Base-by-base conservation (phyloP, 2,113 vertebrate species). In the Gyps fulvus region DNA sequence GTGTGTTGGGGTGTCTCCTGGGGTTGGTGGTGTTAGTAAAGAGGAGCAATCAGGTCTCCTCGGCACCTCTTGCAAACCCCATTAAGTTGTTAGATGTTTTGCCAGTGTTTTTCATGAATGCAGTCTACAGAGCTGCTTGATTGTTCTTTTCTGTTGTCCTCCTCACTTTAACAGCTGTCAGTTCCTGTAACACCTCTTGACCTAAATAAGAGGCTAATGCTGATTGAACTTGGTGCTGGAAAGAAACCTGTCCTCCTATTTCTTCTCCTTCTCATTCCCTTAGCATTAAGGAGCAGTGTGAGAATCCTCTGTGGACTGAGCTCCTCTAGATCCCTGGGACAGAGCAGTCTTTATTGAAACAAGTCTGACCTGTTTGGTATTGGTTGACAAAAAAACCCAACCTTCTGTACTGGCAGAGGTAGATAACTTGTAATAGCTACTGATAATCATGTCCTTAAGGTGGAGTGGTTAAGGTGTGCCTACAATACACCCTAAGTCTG, bases 181-280 rank as follows among this genome's bases (percentile, higher is more conserved):
- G 77, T 94, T 97, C 91, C 92, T 96, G 80, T 96, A 95, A 76
- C 95, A 89, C 38, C 97, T 92, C 58, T 92, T 83, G 63, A 91
- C 80, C 94, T 90, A 90, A 93, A 42, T 50, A 82, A 67, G 83
- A 87, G 88, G 83, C 90, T 72, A 73, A 87, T 67, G 59, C 83
- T 61, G 49, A 58, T 74, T 84, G 92, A 94, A 92, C n/a, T 71
- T 89, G 96, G 97, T 98, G 97, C 97, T 98, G 94, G 93, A 88
- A 91, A 82, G 62, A 93, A 93, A 72, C 42, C 73, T 95, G 38
- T 87, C 63, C 59, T 76, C 58, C 55, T 83, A 3, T 95, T 77
- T 57, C 70, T 71, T 95, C 54, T 55, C 40, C 58, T 52, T 58
- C 43, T 62, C 57, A 43, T 83, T 83, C 63, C 32, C 62, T 82